phyloP scores from a whole-genome alignment of 2,113 vertebrate genomes.

The Chionis minor region DNA sequence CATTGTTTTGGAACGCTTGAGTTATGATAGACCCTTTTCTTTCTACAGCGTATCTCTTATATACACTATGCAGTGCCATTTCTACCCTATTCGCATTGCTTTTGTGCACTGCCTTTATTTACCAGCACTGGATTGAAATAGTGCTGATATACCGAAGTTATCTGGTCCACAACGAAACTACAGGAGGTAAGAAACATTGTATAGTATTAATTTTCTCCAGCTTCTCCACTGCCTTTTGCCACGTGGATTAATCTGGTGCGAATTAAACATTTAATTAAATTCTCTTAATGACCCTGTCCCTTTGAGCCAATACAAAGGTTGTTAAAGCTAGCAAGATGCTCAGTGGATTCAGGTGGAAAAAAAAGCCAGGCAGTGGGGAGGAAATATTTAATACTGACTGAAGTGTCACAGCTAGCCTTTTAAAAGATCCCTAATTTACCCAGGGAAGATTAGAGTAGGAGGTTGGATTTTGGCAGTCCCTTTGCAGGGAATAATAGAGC shows the following conservation, averaged over 20 bases:
- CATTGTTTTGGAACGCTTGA: background rate
- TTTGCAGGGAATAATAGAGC: background rate
- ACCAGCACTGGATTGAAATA: slow-evolving; percentile 82
- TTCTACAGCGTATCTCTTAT: slow-evolving; percentile 54
- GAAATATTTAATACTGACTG: background rate
- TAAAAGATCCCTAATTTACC: background rate
- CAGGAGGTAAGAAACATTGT: slow-evolving; percentile 72
- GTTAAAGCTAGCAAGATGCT: background rate
- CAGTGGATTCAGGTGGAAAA: background rate
- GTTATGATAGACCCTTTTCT: background rate
- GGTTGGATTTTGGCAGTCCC: background rate
- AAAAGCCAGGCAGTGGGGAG: background rate
- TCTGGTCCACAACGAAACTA: slow-evolving; percentile 52
- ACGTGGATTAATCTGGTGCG: background rate
- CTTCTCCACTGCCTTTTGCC: background rate
- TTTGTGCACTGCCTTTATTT: slow-evolving; percentile 57
- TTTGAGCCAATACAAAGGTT: background rate
- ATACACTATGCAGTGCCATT: slow-evolving; percentile 54
- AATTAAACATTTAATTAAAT: background rate
- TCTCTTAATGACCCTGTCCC: background rate
- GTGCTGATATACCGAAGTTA: slow-evolving; percentile 79
- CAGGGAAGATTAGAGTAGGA: background rate
- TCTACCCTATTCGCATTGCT: slow-evolving; percentile 49
- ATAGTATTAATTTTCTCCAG: background rate
- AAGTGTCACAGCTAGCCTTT: background rate